Conservation (phyloP, 2,113 vertebrate genomes). For the Chroicocephalus ridibundus region DNA sequence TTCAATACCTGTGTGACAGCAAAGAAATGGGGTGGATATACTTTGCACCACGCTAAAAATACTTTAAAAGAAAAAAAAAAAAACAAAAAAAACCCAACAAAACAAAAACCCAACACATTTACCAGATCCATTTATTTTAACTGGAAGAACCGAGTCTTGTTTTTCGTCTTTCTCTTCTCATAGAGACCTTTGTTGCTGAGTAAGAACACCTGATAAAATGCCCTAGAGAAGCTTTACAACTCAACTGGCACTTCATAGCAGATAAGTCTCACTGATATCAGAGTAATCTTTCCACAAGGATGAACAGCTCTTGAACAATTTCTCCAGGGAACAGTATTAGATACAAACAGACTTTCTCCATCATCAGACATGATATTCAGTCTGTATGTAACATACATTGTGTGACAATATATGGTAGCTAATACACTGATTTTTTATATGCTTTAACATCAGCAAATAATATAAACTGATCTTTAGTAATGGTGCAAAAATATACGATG, state of each 20-base stretch:
- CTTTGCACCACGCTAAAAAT: neutral
- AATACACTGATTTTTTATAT: neutral
- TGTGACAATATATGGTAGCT: neutral
- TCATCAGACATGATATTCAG: conserved; percentile 45
- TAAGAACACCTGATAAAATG: conserved; percentile 68
- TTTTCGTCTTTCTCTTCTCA: conserved; percentile 16
- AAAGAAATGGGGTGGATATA: neutral
- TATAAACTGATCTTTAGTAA: neutral
- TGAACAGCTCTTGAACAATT: conserved; percentile 35
- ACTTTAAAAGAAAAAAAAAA: neutral
- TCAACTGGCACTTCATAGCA: conserved; percentile 47
- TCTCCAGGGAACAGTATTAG: conserved; percentile 36
- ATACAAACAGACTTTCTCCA: conserved; percentile 16
- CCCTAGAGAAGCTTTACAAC: conserved; percentile 68
- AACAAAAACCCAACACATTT: neutral
- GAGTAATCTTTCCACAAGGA: conserved; percentile 39
- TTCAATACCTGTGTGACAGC: neutral
- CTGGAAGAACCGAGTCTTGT: neutral
- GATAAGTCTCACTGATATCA: conserved; percentile 49
- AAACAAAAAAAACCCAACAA: neutral
- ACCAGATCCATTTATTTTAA: neutral
- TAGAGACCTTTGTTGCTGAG: conserved; percentile 12
- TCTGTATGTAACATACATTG: neutral
- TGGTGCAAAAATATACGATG: neutral
- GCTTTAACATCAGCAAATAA: neutral